phyloP scores from a whole-genome alignment of 1,140 invertebrate genomes.

The Drosophila ironensis region DNA sequence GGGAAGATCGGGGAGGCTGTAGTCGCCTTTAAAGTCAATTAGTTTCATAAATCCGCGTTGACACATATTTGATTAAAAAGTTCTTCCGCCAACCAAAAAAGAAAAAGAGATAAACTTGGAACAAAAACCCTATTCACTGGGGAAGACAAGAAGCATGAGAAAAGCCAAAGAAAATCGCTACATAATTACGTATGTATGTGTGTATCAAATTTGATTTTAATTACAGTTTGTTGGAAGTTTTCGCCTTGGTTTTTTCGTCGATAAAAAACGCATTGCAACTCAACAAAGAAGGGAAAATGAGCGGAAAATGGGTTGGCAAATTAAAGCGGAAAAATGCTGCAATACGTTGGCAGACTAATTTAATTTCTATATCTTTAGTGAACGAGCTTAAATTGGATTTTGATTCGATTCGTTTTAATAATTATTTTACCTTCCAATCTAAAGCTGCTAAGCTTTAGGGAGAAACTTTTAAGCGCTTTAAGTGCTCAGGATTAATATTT shows the following conservation, averaged over 20 bases:
- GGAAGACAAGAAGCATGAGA: background rate
- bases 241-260: background rate
- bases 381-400: background rate
- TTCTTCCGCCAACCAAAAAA: slow-evolving; percentile 13
- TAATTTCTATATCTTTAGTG: background rate
- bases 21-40: slow-evolving; percentile 55
- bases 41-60: slow-evolving; percentile 71
- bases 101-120: too few relatives aligned
- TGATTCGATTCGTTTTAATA: too few relatives aligned
- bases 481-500: too few relatives aligned
- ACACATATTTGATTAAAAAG: slow-evolving; percentile 73
- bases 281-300: background rate
- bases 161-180: background rate
- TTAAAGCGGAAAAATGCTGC: background rate
- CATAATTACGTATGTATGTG: slow-evolving; percentile 13
- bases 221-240: slow-evolving; percentile 28
- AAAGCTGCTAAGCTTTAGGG: too few relatives aligned
- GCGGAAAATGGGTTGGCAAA: background rate
- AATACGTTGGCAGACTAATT: background rate
- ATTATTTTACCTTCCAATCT: too few relatives aligned
- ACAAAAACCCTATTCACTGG: background rate
- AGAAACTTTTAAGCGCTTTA: too few relatives aligned
- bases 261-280: background rate
- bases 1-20: background rate
- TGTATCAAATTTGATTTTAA: slow-evolving; percentile 47